These are phyloP conservation scores for Avahi laniger DNA, from an alignment of 2,797 vertebrate species.

Conservation along the genomic window DNA sequence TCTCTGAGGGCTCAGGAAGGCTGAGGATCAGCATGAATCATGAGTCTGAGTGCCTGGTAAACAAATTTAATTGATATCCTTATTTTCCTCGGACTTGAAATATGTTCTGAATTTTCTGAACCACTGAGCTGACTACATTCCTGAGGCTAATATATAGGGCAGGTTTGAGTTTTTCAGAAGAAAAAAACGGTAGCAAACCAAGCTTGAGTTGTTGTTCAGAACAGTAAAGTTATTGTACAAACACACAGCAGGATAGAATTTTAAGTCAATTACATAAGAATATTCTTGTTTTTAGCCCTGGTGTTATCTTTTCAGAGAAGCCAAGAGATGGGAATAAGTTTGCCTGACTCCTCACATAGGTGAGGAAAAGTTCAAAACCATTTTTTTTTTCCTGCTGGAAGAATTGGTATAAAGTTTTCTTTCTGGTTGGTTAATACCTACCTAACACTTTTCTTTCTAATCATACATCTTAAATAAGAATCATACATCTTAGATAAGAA, in stretches of 20 bases:
- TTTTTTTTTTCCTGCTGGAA: not conserved
- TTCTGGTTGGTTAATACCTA: not conserved
- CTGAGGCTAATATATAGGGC: not conserved
- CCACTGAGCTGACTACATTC: not conserved
- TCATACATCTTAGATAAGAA: not conserved
- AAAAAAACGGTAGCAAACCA: not conserved
- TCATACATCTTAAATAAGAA: not conserved
- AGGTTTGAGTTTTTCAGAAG: conserved; percentile 3
- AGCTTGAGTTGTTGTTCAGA: not conserved
- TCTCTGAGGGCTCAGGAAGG: not conserved
- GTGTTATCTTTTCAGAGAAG: not conserved
- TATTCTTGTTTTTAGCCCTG: not conserved
- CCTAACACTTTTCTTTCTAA: not conserved
- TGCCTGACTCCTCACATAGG: not conserved
- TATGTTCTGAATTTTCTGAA: conserved; percentile 8
- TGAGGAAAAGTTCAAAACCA: not conserved
- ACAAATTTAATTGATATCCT: not conserved
- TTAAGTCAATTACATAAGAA: not conserved
- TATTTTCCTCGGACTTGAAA: not conserved
- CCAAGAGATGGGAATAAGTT: not conserved
- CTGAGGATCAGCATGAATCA: not conserved
- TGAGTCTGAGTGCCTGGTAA: not conserved
- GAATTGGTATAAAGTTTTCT: conserved; percentile 33
- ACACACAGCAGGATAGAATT: not conserved
- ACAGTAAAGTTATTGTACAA: not conserved